Base-by-base conservation (phyloP, 23 tunicate genomes). In the Diplosoma virens region DNA sequence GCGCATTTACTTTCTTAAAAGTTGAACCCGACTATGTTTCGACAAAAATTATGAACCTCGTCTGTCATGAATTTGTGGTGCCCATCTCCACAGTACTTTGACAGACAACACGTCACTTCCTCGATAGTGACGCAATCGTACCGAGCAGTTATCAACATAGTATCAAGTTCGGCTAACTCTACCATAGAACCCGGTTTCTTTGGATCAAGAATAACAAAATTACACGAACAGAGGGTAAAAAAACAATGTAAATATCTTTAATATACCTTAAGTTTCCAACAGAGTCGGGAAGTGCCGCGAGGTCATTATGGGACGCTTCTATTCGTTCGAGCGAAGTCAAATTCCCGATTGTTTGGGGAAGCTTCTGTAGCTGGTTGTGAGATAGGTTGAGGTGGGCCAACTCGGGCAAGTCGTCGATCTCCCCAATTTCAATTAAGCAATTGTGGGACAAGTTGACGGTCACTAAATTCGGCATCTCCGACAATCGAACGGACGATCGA, bases 391-490 rank as follows among this genome's bases (percentile, higher is more conserved):
- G 73, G 53, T 92, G 87, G 25, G 79, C 82, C 71, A 92, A 60
- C 25, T n/a, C 22, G 2, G 87, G 79, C 93, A 92, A 50, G 29
- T 81, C 81, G 5, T 72, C 87, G 18, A 92, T 64, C 5, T 84
- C 82, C 2, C 70, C 76, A 1, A 85, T 66, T 16, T 68, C 63
- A 16, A 63, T 41, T 23, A 92, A 53, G 69, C 60, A 58, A 63
- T 92, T 92, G 6, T 59, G 80, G 0, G 97, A 92, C 36, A 92
- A 35, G 63, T 92, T 85, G 22, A 81, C 68, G 30, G 97, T 92
- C 11, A 77, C 84, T 26, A 92, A 76, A 4, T 80, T 67, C 1
- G 84, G 82, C 97, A 92, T 85, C 21, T 65, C 83, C 0, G 69
- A 5, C 16, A 92, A 37, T 0, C 48, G 54, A 20, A 87, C 79